Evolutionary conservation across 2,797 vertebrate species (phyloP).

Genomic region (Carduelis carduelis): DNA sequence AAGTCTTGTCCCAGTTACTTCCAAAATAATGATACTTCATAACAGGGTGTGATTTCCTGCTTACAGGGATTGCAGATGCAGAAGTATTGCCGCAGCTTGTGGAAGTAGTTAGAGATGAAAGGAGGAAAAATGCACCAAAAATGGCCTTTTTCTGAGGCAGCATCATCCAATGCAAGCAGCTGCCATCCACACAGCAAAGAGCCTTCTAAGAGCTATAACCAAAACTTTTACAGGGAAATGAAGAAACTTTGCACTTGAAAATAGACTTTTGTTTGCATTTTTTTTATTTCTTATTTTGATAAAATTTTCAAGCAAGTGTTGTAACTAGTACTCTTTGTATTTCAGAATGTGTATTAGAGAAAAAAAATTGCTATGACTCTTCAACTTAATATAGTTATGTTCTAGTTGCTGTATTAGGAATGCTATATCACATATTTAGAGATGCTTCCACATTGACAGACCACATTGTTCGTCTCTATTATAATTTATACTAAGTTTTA

Average conservation of each 20-base stretch:
- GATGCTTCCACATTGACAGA: not conserved
- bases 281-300: not conserved
- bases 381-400: not conserved
- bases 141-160: not conserved
- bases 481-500: not conserved
- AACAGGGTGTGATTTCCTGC: not conserved
- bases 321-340: not conserved
- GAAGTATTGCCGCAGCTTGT: not conserved
- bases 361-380: not conserved
- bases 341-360: not conserved
- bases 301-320: not conserved
- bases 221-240: not conserved
- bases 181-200: not conserved
- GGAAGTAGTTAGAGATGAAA: not conserved
- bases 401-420: not conserved
- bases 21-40: not conserved
- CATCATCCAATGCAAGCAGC: not conserved
- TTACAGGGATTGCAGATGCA: not conserved
- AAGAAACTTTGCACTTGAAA: not conserved
- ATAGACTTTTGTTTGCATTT: not conserved
- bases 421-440: not conserved
- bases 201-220: not conserved
- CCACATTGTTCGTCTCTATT: not conserved
- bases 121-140: not conserved
- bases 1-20: not conserved